Evolutionary conservation across 2,888 invertebrate species (phyloP).

Genomic region (Cenopis cana): DNA sequence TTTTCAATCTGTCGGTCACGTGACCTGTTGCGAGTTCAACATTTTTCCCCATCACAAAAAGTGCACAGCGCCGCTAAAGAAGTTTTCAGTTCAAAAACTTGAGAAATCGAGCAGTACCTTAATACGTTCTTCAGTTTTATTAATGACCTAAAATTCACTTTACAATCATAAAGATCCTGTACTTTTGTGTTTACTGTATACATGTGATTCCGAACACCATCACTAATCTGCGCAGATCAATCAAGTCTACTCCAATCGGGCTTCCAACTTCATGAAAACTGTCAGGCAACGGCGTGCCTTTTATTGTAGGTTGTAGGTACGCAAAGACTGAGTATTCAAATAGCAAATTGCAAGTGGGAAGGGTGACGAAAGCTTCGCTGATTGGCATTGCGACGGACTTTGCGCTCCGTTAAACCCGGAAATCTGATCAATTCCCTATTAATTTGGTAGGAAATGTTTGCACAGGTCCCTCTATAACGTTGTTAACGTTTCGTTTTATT

Average conservation of each 20-base stretch:
- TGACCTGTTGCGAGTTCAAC: too few relatives aligned
- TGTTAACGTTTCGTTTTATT: constrained; percentile 70
- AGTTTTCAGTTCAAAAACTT: too few relatives aligned
- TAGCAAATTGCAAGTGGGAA: constrained; percentile 51
- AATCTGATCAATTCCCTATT: constrained; percentile 80
- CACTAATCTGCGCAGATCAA: background rate
- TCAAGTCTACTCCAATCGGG: background rate
- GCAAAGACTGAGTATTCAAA: constrained; percentile 43
- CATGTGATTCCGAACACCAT: too few relatives aligned
- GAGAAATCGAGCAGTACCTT: too few relatives aligned
- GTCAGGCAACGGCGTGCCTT: background rate
- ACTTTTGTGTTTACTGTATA: too few relatives aligned
- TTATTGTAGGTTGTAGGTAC: constrained; percentile 23
- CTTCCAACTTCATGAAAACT: constrained; percentile 5
- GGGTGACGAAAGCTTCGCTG: constrained; percentile 55
- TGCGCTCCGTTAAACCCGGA: constrained; percentile 73
- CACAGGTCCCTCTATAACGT: constrained; percentile 55
- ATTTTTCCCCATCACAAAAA: too few relatives aligned
- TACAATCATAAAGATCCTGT: too few relatives aligned
- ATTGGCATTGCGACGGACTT: constrained; percentile 81
- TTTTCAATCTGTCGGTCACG: too few relatives aligned
- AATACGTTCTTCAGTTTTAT: too few relatives aligned
- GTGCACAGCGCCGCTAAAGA: too few relatives aligned
- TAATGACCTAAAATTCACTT: too few relatives aligned
- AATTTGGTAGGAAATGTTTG: constrained; percentile 77